Conservation (phyloP, 2,888 invertebrate species). For the Callyntrura sp. region DNA sequence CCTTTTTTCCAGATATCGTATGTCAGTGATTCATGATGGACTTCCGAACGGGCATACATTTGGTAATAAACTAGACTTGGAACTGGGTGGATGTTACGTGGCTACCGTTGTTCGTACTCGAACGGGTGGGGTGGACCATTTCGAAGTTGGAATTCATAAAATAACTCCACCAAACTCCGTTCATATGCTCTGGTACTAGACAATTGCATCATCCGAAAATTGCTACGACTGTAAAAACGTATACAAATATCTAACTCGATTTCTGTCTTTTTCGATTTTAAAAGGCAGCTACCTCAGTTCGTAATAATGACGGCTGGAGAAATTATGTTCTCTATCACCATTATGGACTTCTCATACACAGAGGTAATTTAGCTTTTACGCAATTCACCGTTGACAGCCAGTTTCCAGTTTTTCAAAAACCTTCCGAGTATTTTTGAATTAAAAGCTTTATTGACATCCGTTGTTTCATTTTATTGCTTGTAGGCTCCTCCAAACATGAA, state of each 20-base stretch:
- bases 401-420: no score
- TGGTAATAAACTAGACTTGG: constrained; percentile 84
- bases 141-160: constrained; percentile 58
- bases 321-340: constrained; percentile 98
- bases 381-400: no score
- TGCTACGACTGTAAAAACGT: not conserved
- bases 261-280: no score
- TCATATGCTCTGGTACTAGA: constrained; percentile 89
- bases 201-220: no score
- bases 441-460: no score
- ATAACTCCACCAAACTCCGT: constrained; percentile 90
- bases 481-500: constrained; percentile 97
- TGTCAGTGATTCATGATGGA: constrained; percentile 8
- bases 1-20: constrained; percentile 58
- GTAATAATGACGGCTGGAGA: constrained; percentile 95
- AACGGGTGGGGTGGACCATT: constrained; percentile 6
- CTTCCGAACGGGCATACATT: constrained; percentile 12
- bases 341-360: constrained; percentile 97
- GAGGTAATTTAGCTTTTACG: constrained; percentile 87
- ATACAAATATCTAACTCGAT: no score
- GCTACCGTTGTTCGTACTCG: constrained; percentile 85
- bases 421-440: not conserved
- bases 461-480: no score
- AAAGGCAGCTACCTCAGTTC: constrained; percentile 97
- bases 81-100: constrained; percentile 90